Conservation (phyloP, 2,113 vertebrate species). For the Arvicanthis niloticus region DNA sequence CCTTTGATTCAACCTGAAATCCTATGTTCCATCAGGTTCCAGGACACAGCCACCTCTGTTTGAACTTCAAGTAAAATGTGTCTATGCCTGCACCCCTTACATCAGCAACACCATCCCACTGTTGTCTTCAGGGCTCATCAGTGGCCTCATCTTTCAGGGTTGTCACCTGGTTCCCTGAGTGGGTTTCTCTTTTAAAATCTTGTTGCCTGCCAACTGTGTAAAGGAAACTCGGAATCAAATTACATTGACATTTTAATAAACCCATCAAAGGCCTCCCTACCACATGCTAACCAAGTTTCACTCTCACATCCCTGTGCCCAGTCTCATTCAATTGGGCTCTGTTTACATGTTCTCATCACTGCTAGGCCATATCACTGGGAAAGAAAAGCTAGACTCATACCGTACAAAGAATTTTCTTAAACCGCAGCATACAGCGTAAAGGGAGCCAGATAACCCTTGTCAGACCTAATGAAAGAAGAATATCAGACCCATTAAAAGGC, state of each 20-base stretch:
- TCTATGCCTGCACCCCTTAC: no score
- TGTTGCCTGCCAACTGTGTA: background rate
- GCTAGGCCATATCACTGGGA: background rate
- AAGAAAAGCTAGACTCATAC: conserved; percentile 33
- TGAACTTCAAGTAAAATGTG: background rate
- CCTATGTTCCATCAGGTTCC: background rate
- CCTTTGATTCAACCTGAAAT: background rate
- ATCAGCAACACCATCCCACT: background rate
- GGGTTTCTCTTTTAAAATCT: conserved; percentile 10
- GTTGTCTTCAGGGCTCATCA: background rate
- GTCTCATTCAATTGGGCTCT: background rate
- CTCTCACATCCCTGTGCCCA: background rate
- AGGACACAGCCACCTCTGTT: background rate
- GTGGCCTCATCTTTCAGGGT: background rate
- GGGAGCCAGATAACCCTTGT: conserved; percentile 54
- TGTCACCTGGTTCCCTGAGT: background rate
- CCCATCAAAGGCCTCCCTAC: conserved; percentile 3
- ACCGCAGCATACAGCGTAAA: conserved; percentile 26
- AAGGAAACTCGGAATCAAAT: conserved; percentile 25
- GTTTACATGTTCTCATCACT: background rate
- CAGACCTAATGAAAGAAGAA: conserved; percentile 74
- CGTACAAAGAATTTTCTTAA: conserved; percentile 44
- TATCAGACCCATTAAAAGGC: conserved; percentile 77
- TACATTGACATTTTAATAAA: conserved; percentile 53
- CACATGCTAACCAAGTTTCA: background rate